Percentiles rank a stretch among this genome's conserved stretches.
phyloP scores from a whole-genome alignment of 1,140 invertebrate genomes.

The Meloidogyne chitwoodi region DNA sequence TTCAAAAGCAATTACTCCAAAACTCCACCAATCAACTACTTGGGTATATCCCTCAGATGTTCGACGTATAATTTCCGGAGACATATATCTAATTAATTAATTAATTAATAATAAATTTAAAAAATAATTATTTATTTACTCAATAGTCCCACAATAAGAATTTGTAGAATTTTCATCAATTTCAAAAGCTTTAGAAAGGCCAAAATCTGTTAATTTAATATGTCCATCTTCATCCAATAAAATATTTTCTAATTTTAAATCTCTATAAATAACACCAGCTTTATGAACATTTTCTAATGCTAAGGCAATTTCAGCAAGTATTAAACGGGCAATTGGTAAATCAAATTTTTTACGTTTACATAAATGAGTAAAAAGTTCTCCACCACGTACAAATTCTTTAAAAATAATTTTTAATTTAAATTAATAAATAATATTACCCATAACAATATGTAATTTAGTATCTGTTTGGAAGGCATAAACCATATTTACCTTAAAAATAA shows the following conservation, averaged over 20 bases:
- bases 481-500: conserved; percentile 66
- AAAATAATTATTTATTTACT: conserved; percentile 62
- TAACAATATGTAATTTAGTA: conserved; percentile 81
- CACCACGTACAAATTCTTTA: conserved; percentile 85
- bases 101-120: background rate
- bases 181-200: conserved; percentile 78
- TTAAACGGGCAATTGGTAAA: conserved; percentile 77
- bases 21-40: conserved; percentile 74
- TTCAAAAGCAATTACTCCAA: conserved; percentile 89
- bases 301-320: conserved; percentile 84
- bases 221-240: conserved; percentile 79
- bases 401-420: conserved; percentile 35
- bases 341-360: conserved; percentile 80
- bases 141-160: conserved; percentile 95
- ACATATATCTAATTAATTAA: conserved; percentile 70
- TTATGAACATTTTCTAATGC: conserved; percentile 84
- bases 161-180: conserved; percentile 71
- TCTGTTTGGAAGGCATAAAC: conserved; percentile 91
- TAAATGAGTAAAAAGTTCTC: conserved; percentile 81
- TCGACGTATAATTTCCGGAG: conserved; percentile 81
- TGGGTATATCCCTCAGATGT: conserved; percentile 75
- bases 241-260: conserved; percentile 90
- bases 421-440: conserved; percentile 68
- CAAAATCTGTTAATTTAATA: conserved; percentile 84
- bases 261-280: conserved; percentile 84